Evolutionary conservation across 2,113 vertebrate genomes (phyloP).

Genomic region (Xiphophorus hellerii): DNA sequence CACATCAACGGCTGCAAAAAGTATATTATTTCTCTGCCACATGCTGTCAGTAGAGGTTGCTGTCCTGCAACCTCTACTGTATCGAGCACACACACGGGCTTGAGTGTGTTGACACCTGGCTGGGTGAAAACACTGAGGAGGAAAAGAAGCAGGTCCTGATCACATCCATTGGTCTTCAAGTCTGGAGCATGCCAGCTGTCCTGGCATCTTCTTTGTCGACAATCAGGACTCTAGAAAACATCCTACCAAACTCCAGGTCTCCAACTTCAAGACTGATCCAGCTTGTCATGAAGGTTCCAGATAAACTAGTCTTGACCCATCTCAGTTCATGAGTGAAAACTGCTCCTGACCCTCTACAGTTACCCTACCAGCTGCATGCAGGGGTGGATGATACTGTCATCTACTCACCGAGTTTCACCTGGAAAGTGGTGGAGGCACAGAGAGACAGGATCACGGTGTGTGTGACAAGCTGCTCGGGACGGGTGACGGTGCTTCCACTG

Average conservation of each 20-base stretch:
- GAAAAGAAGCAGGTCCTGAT: not conserved
- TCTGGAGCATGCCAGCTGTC: not conserved
- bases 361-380: not conserved
- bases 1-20: too few relatives aligned
- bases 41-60: too few relatives aligned
- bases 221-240: not conserved
- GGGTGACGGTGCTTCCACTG: not conserved
- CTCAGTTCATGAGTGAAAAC: not conserved
- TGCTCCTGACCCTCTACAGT: not conserved
- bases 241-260: not conserved
- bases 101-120: too few relatives aligned
- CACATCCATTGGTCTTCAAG: not conserved
- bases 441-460: not conserved
- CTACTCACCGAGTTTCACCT: not conserved
- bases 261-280: not conserved
- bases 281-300: not conserved
- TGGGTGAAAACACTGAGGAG: not conserved
- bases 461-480: not conserved
- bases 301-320: not conserved
- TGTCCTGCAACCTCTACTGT: too few relatives aligned
- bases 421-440: not conserved
- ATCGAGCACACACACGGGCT: too few relatives aligned
- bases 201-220: not conserved
- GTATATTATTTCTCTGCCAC: too few relatives aligned
- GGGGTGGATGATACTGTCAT: conserved; percentile 1